These are phyloP conservation scores for Eolophus roseicapilla DNA, from an alignment of 2,113 vertebrate species.

Conservation along the genomic window DNA sequence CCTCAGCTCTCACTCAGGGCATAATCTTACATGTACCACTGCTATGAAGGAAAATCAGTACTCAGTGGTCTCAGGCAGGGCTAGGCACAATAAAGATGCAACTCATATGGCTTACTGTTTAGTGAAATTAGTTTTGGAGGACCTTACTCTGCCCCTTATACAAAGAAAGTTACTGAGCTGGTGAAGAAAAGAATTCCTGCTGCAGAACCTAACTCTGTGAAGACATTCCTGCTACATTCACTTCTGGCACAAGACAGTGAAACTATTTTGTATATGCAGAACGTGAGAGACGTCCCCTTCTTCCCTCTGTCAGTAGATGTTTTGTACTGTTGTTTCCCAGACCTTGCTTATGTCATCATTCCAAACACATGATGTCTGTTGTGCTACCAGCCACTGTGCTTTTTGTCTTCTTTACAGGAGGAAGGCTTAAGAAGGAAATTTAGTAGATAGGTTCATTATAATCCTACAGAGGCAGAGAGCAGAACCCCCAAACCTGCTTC, in stretches of 20 bases:
- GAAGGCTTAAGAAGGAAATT: neutral
- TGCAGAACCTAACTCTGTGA: neutral
- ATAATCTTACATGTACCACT: neutral
- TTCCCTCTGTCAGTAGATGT: neutral
- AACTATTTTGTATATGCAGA: neutral
- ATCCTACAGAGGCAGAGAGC: neutral
- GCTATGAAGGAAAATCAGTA: neutral
- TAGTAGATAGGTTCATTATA: neutral
- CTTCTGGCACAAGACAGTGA: neutral
- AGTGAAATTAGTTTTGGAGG: neutral
- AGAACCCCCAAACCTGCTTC: neutral
- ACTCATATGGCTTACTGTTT: neutral
- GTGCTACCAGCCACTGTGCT: neutral
- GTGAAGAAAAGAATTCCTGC: conserved; percentile 3
- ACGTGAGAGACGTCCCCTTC: neutral
- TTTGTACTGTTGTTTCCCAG: neutral
- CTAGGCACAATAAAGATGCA: neutral
- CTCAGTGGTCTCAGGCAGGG: neutral
- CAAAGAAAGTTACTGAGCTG: conserved; percentile 16
- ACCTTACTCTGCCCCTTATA: neutral
- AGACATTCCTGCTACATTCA: neutral
- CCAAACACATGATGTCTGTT: neutral
- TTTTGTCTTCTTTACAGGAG: neutral
- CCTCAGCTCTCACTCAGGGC: neutral
- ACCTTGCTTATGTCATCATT: neutral